Percentiles rank a stretch among this genome's conserved stretches.
Evolutionary conservation across 2,113 vertebrate genomes (phyloP).

Genomic region (Galeopterus variegatus): DNA sequence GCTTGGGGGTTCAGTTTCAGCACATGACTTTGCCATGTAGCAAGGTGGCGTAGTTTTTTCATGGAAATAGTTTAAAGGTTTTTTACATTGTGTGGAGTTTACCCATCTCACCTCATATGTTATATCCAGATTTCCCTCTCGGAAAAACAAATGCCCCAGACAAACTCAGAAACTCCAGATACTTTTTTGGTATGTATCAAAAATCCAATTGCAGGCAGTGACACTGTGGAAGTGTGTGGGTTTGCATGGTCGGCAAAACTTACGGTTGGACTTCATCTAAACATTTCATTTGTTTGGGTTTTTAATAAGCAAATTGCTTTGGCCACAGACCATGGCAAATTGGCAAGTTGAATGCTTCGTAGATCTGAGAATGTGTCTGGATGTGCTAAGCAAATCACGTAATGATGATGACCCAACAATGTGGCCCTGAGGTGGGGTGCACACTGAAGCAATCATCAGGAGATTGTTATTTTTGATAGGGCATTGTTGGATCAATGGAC

Average conservation of each 20-base stretch:
- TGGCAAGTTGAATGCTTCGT: not conserved
- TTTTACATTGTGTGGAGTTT: not conserved
- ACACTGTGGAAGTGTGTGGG: not conserved
- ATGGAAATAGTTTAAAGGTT: not conserved
- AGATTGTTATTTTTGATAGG: not conserved
- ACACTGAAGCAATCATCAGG: not conserved
- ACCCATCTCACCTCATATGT: not conserved
- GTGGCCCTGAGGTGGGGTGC: too few species aligned
- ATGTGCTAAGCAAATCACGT: not conserved
- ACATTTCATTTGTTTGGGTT: not conserved
- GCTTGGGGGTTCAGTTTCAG: not conserved
- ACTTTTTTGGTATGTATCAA: not conserved
- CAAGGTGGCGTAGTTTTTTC: not conserved
- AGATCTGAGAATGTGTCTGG: not conserved
- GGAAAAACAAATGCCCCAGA: not conserved
- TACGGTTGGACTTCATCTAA: not conserved
- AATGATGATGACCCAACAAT: not conserved
- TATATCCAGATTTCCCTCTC: not conserved
- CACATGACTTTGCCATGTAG: not conserved
- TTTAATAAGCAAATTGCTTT: constrained; percentile 15
- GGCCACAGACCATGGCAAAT: not conserved
- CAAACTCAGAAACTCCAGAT: not conserved
- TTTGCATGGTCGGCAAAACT: not conserved
- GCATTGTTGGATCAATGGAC: not conserved
- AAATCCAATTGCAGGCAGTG: not conserved